These are phyloP conservation scores for Pycnomerus fuliginosus DNA, from an alignment of 2,888 invertebrate species.

Conservation along the genomic window DNA sequence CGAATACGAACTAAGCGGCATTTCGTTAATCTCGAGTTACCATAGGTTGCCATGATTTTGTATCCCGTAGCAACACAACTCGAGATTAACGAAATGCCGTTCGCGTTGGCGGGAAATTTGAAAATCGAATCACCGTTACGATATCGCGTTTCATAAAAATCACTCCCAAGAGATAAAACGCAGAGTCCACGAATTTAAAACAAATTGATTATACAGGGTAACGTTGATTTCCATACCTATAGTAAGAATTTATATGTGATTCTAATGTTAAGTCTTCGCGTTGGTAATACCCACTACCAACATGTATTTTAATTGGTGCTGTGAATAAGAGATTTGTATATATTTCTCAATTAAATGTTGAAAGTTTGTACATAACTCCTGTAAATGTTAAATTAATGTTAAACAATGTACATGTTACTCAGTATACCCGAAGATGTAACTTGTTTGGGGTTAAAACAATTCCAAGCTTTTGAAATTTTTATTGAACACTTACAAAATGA, in stretches of 20 bases:
- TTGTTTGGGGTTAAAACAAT: conserved; percentile 6
- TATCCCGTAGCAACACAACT: too few species aligned
- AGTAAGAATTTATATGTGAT: conserved; percentile 7
- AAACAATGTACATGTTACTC: conserved; percentile 1
- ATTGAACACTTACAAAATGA: conserved; percentile 2
- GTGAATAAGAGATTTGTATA: conserved; percentile 25
- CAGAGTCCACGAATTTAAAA: too few species aligned
- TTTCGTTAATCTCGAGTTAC: too few species aligned
- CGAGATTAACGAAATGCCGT: too few species aligned
- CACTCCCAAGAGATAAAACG: too few species aligned
- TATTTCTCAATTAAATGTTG: conserved; percentile 14
- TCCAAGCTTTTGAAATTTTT: conserved; percentile 3
- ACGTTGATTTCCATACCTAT: conserved; percentile 8
- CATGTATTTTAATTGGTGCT: conserved; percentile 25
- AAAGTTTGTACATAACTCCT: conserved; percentile 16
- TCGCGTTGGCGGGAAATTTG: too few species aligned
- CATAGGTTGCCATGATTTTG: too few species aligned
- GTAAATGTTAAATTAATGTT: conserved; percentile 18
- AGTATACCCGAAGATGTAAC: conserved; percentile 8
- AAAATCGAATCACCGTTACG: too few species aligned
- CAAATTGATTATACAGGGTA: conserved; percentile 22
- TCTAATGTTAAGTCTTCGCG: conserved; percentile 20
- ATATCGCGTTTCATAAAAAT: too few species aligned
- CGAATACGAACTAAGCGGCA: too few species aligned
- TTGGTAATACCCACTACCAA: conserved; percentile 10